Evolutionary conservation across 2,888 invertebrate species (phyloP).

Genomic region (Lasioglossum figueresi): DNA sequence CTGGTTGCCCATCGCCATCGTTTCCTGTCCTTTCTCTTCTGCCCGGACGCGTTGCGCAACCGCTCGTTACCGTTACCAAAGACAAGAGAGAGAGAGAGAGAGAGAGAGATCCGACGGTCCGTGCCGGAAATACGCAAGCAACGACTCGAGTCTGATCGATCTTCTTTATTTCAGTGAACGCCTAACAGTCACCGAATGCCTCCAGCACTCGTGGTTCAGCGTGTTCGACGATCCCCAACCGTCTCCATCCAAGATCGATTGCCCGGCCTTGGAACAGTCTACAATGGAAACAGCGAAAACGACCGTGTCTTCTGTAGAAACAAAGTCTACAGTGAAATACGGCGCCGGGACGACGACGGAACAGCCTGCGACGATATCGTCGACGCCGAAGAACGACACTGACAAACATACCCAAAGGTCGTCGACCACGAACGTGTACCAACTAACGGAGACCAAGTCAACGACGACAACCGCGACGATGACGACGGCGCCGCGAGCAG

Average conservation of each 20-base stretch:
- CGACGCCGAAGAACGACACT: slow-evolving; percentile 40
- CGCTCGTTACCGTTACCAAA: slow-evolving; percentile 60
- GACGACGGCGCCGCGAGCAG: slow-evolving; percentile 48
- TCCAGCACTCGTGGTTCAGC: slow-evolving; percentile 94
- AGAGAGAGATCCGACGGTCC: slow-evolving; percentile 39
- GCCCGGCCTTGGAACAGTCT: slow-evolving; percentile 44
- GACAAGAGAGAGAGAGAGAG: slow-evolving; percentile 44
- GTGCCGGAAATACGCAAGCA: slow-evolving; percentile 52
- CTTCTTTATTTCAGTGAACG: slow-evolving; percentile 88
- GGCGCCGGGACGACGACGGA: slow-evolving; percentile 27
- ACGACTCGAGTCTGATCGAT: slow-evolving; percentile 34
- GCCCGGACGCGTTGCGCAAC: slow-evolving; percentile 57
- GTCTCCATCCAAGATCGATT: slow-evolving; percentile 52
- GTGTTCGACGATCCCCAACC: slow-evolving; percentile 75
- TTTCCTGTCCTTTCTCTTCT: slow-evolving; percentile 12
- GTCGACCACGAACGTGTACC: slow-evolving; percentile 47
- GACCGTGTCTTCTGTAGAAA: slow-evolving; percentile 33
- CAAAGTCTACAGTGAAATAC: slow-evolving; percentile 30
- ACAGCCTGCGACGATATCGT: slow-evolving; percentile 22
- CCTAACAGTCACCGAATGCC: slow-evolving; percentile 94
- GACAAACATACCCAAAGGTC: slow-evolving; percentile 50
- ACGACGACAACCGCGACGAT: slow-evolving; percentile 39
- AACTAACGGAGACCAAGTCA: slow-evolving; percentile 55
- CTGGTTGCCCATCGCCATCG: not conserved
- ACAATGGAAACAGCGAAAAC: slow-evolving; percentile 43